These are phyloP conservation scores for Crotalus tigris DNA, from an alignment of 2,113 vertebrate genomes.

Conservation along the genomic window DNA sequence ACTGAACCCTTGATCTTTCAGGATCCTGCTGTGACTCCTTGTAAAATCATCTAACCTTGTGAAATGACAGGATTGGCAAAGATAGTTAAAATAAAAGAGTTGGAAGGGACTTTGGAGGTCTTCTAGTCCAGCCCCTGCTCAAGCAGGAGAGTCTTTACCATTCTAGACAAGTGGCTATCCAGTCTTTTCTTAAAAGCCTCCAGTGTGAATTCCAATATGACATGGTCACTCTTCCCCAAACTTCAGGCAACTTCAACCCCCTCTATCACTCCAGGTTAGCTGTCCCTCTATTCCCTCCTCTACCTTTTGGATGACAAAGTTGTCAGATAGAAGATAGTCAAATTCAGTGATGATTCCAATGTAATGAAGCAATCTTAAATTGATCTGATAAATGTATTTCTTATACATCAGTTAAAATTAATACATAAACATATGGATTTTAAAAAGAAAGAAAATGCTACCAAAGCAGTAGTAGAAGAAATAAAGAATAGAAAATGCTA, in stretches of 20 bases:
- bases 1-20: not conserved
- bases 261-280: no score
- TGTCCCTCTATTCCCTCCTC: not conserved
- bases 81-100: not conserved
- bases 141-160: not conserved
- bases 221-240: not conserved
- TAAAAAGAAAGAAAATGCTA: not conserved
- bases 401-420: not conserved
- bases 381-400: not conserved
- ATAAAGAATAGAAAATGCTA: not conserved
- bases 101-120: not conserved
- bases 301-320: not conserved
- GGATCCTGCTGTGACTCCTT: not conserved
- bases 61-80: not conserved
- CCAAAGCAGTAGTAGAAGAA: not conserved
- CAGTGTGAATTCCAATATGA: not conserved
- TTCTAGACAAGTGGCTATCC: not conserved
- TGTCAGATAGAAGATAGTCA: not conserved
- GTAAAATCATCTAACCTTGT: not conserved
- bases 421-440: not conserved
- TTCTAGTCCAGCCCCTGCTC: not conserved
- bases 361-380: not conserved
- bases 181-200: not conserved
- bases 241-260: no score
- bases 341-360: not conserved